phyloP scores from a whole-genome alignment of 23 tunicate genomes.

The Styela plicata region DNA sequence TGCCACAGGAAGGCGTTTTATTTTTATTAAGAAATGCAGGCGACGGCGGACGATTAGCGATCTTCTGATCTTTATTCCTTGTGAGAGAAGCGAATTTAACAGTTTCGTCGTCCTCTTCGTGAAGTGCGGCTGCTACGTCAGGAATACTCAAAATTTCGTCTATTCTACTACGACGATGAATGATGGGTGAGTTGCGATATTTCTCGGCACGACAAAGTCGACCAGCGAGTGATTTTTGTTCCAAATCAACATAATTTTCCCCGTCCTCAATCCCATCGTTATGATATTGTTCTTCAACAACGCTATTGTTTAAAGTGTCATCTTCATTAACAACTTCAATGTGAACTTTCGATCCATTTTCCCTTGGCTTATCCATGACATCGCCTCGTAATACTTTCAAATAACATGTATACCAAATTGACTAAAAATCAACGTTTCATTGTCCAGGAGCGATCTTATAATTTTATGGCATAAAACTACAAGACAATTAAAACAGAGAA shows the following conservation, averaged over 20 bases:
- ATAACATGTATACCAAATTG: too few species aligned
- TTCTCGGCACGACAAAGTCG: background rate
- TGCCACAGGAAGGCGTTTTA: slow-evolving; percentile 33
- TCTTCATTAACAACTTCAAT: background rate
- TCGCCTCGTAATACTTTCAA: background rate
- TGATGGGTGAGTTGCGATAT: slow-evolving; percentile 66
- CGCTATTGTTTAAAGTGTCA: background rate
- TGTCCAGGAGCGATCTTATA: too few species aligned
- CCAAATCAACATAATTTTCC: background rate
- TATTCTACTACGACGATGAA: slow-evolving; percentile 58
- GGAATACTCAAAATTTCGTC: slow-evolving; percentile 80
- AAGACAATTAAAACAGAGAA: too few species aligned
- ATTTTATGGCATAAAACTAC: too few species aligned
- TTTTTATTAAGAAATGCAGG: slow-evolving; percentile 38
- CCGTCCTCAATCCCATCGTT: background rate
- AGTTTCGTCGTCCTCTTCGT: background rate
- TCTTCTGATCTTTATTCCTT: slow-evolving; percentile 2
- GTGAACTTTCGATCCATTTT: background rate
- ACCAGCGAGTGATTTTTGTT: background rate
- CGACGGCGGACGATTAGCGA: slow-evolving; percentile 1
- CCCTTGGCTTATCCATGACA: background rate
- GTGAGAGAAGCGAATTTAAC: background rate
- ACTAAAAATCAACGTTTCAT: too few species aligned
- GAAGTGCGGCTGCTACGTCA: slow-evolving; percentile 78
- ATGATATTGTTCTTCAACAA: background rate